Evolutionary conservation across 2,888 invertebrate species (phyloP).

Genomic region (Augochlorella aurata): DNA sequence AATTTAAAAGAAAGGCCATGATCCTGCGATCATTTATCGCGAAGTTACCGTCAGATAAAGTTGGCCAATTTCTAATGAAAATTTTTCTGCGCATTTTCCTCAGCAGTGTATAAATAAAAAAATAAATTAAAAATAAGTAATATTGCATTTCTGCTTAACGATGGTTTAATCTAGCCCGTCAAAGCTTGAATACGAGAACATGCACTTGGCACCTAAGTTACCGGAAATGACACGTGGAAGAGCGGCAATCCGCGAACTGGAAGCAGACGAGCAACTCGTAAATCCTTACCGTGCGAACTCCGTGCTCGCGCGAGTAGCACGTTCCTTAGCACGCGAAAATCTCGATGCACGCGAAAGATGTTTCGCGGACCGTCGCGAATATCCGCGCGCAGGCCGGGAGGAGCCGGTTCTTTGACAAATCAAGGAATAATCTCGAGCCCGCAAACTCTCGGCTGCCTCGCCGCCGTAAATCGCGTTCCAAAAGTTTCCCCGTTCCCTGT

Average conservation of each 20-base stretch:
- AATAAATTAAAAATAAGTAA: too few relatives aligned
- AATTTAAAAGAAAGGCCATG: too few relatives aligned
- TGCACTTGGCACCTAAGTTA: too few relatives aligned
- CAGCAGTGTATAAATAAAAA: too few relatives aligned
- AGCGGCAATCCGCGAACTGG: neutral
- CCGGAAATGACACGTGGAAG: neutral
- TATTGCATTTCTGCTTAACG: too few relatives aligned
- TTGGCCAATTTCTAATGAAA: too few relatives aligned
- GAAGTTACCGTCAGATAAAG: too few relatives aligned
- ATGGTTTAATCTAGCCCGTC: too few relatives aligned
- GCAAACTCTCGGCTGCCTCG: neutral
- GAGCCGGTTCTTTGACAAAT: constrained; percentile 21
- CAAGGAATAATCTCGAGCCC: constrained; percentile 6
- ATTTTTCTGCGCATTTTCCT: too few relatives aligned
- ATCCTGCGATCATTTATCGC: too few relatives aligned
- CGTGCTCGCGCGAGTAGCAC: neutral
- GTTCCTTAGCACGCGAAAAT: constrained; percentile 13
- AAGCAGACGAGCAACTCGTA: neutral
- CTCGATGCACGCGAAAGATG: neutral
- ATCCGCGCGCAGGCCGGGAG: neutral
- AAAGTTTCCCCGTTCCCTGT: neutral
- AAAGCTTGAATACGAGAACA: too few relatives aligned
- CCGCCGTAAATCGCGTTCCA: constrained; percentile 24
- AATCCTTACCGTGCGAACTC: constrained; percentile 14
- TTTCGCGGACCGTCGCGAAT: neutral